Percentiles rank a stretch among this genome's conserved stretches.
phyloP scores from a whole-genome alignment of 2,113 vertebrate species.

The Romanogobio albipinnatus region DNA sequence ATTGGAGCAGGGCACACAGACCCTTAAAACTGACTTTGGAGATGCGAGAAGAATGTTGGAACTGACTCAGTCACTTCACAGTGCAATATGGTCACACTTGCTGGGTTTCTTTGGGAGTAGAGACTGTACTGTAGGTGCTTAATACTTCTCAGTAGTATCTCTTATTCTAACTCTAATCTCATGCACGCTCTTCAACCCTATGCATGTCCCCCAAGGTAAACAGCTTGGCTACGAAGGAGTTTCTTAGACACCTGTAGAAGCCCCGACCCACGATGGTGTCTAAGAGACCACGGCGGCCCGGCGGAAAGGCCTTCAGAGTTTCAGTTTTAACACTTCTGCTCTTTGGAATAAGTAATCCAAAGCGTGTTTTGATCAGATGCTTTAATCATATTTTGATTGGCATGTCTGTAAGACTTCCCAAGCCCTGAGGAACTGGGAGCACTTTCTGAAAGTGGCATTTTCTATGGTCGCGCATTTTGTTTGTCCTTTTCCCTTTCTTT shows the following conservation, averaged over 20 bases:
- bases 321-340: constrained; percentile 20
- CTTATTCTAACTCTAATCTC: constrained; percentile 13
- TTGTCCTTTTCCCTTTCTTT: constrained; percentile 16
- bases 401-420: constrained; percentile 29
- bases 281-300: background rate
- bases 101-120: constrained; percentile 19
- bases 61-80: constrained; percentile 9
- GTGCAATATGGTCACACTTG: constrained; percentile 34
- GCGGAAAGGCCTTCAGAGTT: constrained; percentile 27
- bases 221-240: background rate
- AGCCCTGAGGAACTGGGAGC: background rate
- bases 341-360: constrained; percentile 44
- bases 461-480: background rate
- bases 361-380: constrained; percentile 24
- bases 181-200: constrained; percentile 40
- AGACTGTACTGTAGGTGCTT: constrained; percentile 23
- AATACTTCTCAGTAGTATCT: constrained; percentile 23
- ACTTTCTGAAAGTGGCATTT: background rate
- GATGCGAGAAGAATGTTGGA: background rate
- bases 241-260: constrained; percentile 31
- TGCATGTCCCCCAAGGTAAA: constrained; percentile 57
- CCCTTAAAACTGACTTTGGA: background rate
- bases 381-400: constrained; percentile 34
- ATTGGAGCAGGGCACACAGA: constrained; percentile 12
- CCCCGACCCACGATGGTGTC: background rate